These are phyloP conservation scores for Meloidogyne exigua DNA, from an alignment of 1,140 invertebrate genomes.

Conservation along the genomic window DNA sequence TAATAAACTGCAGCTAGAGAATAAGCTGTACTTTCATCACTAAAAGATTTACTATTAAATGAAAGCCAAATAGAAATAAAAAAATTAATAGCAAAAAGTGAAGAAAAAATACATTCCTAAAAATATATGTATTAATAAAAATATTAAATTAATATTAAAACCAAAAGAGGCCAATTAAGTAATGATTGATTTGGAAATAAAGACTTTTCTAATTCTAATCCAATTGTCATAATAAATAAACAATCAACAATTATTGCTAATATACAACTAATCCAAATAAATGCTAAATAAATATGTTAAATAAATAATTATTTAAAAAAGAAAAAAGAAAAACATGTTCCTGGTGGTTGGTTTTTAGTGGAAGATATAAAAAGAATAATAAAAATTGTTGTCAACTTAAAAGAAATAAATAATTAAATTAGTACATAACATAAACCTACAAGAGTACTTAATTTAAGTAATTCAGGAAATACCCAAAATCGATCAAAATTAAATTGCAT, in stretches of 20 bases:
- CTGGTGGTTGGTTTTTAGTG: conserved; percentile 21
- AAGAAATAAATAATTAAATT: not conserved
- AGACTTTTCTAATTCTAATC: conserved; percentile 30
- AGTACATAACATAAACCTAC: conserved; percentile 10
- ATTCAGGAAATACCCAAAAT: conserved; percentile 18
- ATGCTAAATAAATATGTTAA: conserved; percentile 5
- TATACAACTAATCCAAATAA: conserved; percentile 36
- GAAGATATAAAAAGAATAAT: conserved; percentile 29
- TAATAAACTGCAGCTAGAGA: conserved; percentile 9
- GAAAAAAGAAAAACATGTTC: conserved; percentile 5
- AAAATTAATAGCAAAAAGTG: conserved; percentile 38
- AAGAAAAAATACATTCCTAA: conserved; percentile 36
- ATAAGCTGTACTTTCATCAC: conserved; percentile 4
- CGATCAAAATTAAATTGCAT: conserved; percentile 21
- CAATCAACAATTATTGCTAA: conserved; percentile 33
- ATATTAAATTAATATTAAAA: conserved; percentile 19
- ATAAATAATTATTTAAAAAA: not conserved
- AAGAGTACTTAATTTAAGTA: conserved; percentile 23
- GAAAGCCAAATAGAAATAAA: conserved; percentile 42
- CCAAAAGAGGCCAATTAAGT: conserved; percentile 34
- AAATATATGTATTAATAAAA: not conserved
- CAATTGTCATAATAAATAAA: conserved; percentile 22
- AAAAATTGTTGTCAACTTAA: conserved; percentile 30
- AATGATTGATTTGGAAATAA: conserved; percentile 29
- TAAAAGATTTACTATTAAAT: conserved; percentile 30